These are phyloP conservation scores for Drosophila teissieri DNA, from an alignment of 1,140 invertebrate genomes.

Conservation along the genomic window DNA sequence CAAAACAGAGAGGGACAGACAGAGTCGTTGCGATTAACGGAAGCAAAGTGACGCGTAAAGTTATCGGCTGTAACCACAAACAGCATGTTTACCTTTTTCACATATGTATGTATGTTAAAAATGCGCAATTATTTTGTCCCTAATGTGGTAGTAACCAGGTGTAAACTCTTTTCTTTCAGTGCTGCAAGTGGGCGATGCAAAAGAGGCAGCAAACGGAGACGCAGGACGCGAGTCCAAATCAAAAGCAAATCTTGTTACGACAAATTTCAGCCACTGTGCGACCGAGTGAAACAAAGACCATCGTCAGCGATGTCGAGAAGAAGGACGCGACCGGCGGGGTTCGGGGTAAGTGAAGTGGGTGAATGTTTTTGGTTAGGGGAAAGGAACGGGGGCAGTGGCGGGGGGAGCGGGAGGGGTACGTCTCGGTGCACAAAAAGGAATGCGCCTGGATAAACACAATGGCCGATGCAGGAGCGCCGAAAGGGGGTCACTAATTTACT, in stretches of 20 bases:
- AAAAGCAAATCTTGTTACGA: conserved; percentile 79
- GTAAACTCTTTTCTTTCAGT: conserved; percentile 1
- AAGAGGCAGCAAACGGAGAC: conserved; percentile 15
- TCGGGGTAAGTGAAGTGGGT: not conserved
- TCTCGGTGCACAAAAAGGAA: conserved; percentile 69
- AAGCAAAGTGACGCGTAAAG: too few relatives aligned
- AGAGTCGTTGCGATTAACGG: too few relatives aligned
- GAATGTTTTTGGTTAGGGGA: not conserved
- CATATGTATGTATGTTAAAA: too few relatives aligned
- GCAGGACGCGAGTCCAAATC: conserved; percentile 59
- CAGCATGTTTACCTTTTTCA: too few relatives aligned
- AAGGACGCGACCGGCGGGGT: not conserved
- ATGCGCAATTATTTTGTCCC: not conserved
- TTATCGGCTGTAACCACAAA: too few relatives aligned
- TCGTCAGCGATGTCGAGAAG: conserved; percentile 36
- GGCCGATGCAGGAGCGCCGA: conserved; percentile 14
- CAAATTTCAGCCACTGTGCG: conserved; percentile 74
- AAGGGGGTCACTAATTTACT: conserved; percentile 70
- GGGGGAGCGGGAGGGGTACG: conserved; percentile 24
- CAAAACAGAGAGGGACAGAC: too few relatives aligned
- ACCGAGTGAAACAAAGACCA: conserved; percentile 72
- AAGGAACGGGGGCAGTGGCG: too few relatives aligned
- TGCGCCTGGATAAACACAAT: conserved; percentile 77
- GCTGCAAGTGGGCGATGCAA: not conserved
- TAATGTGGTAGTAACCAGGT: not conserved